Conservation (phyloP, 2,888 invertebrate species). For the Dynastes tityus region DNA sequence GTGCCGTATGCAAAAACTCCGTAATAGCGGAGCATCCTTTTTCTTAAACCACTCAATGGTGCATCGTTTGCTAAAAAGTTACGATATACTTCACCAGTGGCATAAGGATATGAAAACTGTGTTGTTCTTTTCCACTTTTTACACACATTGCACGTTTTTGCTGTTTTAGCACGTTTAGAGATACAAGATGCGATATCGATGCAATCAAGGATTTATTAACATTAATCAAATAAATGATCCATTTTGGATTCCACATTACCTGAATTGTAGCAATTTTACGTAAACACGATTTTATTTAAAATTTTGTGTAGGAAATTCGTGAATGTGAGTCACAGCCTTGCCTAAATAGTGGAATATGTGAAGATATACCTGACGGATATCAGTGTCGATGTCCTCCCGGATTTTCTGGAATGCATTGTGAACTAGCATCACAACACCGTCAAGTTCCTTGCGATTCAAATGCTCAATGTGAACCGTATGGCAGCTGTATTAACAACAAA, state of each 20-base stretch:
- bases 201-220: no score
- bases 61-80: no score
- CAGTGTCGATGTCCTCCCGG: slow-evolving; percentile 74
- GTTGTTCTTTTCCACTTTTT: no score
- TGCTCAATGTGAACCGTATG: slow-evolving; percentile 48
- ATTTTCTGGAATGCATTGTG: slow-evolving; percentile 73
- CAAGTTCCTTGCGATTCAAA: slow-evolving; percentile 61
- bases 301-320: slow-evolving; percentile 68
- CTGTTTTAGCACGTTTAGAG: no score
- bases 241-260: background rate
- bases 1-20: no score
- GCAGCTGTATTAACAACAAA: slow-evolving; percentile 58
- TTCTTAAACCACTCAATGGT: no score
- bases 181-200: no score
- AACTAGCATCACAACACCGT: slow-evolving; percentile 65
- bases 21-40: no score
- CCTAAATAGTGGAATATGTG: slow-evolving; percentile 75
- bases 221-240: background rate
- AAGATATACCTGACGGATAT: slow-evolving; percentile 74
- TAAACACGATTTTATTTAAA: background rate
- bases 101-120: no score
- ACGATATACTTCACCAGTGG: no score
- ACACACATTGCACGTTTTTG: no score
- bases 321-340: slow-evolving; percentile 78
- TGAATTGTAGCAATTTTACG: background rate